phyloP scores from a whole-genome alignment of 2,113 vertebrate genomes.

The Polypterus senegalus region DNA sequence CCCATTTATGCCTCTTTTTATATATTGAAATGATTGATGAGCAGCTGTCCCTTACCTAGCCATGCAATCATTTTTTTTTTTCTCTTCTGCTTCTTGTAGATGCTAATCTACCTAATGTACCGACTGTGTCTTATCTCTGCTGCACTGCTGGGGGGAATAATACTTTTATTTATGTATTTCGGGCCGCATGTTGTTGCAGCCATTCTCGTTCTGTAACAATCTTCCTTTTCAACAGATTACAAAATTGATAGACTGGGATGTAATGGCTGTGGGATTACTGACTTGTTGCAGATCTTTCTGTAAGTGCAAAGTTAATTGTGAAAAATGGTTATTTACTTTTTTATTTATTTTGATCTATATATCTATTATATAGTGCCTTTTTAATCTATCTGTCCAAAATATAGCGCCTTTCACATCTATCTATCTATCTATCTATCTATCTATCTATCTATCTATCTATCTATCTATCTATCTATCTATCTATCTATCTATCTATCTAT shows the following conservation, averaged over 20 bases:
- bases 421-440: too few species aligned
- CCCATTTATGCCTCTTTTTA: background rate
- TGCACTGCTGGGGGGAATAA: background rate
- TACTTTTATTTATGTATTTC: slow-evolving; percentile 11
- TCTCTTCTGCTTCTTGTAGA: slow-evolving; percentile 10
- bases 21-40: background rate
- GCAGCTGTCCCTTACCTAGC: slow-evolving; percentile 1
- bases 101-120: slow-evolving; percentile 25
- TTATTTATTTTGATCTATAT: too few species aligned
- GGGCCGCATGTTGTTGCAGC: slow-evolving; percentile 1
- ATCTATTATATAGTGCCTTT: too few species aligned
- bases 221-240: background rate
- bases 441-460: too few species aligned
- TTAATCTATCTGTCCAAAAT: too few species aligned
- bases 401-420: too few species aligned
- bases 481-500: too few species aligned
- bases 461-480: too few species aligned
- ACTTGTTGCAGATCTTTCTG: background rate
- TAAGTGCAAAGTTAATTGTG: background rate
- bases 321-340: too few species aligned
- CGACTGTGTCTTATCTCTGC: slow-evolving; percentile 11
- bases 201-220: background rate
- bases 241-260: background rate
- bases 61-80: background rate
- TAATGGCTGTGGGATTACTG: slow-evolving; percentile 1